Percentiles rank a stretch among this genome's conserved stretches.
Evolutionary conservation across 2,797 vertebrate species (phyloP).

Genomic region (Chaunax sp.): DNA sequence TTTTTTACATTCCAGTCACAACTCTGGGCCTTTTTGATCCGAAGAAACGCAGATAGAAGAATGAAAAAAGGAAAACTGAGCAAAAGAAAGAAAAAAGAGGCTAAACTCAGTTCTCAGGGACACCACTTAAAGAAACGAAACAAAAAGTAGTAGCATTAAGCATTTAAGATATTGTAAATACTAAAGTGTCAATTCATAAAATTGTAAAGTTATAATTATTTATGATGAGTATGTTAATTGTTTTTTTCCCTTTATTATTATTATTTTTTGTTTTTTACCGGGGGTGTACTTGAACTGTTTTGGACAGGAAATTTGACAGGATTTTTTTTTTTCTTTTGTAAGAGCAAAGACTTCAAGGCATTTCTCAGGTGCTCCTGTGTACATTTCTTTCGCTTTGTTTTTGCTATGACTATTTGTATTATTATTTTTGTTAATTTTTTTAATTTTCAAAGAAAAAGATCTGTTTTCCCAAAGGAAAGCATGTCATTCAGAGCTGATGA

Average conservation of each 20-base stretch:
- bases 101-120: constrained; percentile 98
- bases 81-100: constrained; percentile 81
- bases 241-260: constrained; percentile 38
- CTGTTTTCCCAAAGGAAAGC: constrained; percentile 78
- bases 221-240: constrained; percentile 89
- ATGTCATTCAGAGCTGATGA: constrained; percentile 56
- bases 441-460: constrained; percentile 62
- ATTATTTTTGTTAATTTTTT: constrained; percentile 39
- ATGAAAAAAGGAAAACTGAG: constrained; percentile 77
- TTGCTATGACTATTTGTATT: constrained; percentile 61
- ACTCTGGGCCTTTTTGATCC: constrained; percentile 65
- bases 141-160: constrained; percentile 91
- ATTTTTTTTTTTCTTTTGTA: constrained; percentile 63
- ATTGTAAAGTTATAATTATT: constrained; percentile 99
- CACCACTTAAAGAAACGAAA: constrained; percentile 95
- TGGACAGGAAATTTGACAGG: constrained; percentile 84
- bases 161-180: constrained; percentile 99
- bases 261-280: constrained; percentile 56
- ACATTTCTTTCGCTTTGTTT: constrained; percentile 76
- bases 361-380: constrained; percentile 96
- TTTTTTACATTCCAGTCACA: constrained; percentile 76
- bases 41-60: constrained; percentile 68
- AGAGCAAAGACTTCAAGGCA: constrained; percentile 87
- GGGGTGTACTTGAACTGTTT: constrained; percentile 80
- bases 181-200: constrained; percentile 97